Conservation (phyloP, 2,113 vertebrate species). For the Podiceps cristatus region DNA sequence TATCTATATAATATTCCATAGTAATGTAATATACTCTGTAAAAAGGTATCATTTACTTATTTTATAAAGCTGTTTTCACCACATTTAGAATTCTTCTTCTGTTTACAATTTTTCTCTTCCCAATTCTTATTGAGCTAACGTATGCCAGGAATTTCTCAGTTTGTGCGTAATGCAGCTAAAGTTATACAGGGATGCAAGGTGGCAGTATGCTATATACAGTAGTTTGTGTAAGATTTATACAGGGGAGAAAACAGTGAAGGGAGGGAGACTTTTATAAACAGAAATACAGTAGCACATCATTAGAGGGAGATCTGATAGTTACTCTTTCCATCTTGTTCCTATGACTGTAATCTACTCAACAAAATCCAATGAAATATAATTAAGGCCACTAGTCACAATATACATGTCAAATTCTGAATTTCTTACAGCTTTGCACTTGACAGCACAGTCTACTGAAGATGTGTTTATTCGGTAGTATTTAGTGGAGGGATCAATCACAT, state of each 20-base stretch:
- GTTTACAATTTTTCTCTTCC: not conserved
- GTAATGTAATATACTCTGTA: not conserved
- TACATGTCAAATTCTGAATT: not conserved
- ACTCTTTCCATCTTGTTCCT: not conserved
- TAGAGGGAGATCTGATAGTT: not conserved
- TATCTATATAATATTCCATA: not conserved
- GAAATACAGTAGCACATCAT: not conserved
- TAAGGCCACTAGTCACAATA: not conserved
- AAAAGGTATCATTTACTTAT: not conserved
- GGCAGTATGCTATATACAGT: not conserved
- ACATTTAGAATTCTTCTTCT: not conserved
- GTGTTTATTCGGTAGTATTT: slow-evolving; percentile 86
- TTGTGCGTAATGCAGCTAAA: not conserved
- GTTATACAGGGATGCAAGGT: not conserved
- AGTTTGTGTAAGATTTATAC: not conserved
- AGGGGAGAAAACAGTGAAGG: not conserved
- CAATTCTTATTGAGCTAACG: not conserved
- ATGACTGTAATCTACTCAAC: not conserved
- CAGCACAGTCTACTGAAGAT: slow-evolving; percentile 85
- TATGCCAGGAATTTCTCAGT: not conserved
- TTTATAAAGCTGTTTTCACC: not conserved
- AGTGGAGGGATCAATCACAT: slow-evolving; percentile 80
- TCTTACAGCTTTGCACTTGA: slow-evolving; percentile 88
- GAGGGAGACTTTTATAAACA: not conserved
- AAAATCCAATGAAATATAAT: not conserved